phyloP scores from a whole-genome alignment of 1,140 invertebrate genomes.

The Procambarus virginalis region DNA sequence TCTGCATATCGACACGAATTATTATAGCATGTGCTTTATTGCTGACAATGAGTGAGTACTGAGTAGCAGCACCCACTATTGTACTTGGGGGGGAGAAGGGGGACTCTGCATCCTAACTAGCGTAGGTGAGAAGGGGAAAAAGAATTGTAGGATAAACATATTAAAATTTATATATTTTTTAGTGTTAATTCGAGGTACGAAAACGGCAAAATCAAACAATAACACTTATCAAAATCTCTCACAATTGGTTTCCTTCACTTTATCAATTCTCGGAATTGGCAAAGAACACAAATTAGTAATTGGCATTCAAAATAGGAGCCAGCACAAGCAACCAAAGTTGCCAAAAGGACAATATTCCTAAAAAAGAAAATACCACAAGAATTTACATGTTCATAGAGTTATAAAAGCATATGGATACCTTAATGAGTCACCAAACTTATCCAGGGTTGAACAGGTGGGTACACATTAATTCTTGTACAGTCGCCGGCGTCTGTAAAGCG shows the following conservation, averaged over 20 bases:
- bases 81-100: neutral
- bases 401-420: neutral
- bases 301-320: neutral
- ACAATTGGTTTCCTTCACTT: neutral
- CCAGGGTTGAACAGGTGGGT: neutral
- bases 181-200: neutral
- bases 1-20: neutral
- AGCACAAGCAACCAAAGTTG: neutral
- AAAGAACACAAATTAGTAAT: neutral
- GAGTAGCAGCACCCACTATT: neutral
- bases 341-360: neutral
- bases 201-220: neutral
- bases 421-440: neutral
- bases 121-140: neutral
- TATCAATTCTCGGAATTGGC: neutral
- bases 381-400: neutral
- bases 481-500: neutral
- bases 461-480: neutral
- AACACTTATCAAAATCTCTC: neutral
- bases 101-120: no score
- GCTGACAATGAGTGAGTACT: neutral
- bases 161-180: neutral
- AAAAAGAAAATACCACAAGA: neutral
- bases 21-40: slow-evolving; percentile 5
- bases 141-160: neutral